Percentiles rank a stretch among this genome's conserved stretches.
Conservation (phyloP, 2,797 vertebrate species). For the Diceros bicornis region DNA sequence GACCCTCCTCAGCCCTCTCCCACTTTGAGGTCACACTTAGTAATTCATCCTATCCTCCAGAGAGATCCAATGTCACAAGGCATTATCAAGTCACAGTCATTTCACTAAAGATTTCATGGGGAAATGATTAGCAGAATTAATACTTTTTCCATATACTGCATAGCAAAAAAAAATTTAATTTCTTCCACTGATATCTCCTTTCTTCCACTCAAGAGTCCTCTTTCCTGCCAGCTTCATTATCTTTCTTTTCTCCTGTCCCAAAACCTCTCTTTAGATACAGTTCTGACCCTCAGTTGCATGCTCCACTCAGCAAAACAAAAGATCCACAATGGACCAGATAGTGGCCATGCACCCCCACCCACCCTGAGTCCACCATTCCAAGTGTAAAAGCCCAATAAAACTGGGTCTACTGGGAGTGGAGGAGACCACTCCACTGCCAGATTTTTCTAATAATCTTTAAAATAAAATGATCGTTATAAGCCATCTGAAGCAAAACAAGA, state of each 20-base stretch:
- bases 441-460: background rate
- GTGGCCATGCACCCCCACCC: background rate
- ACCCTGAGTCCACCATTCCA: background rate
- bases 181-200: background rate
- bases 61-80: background rate
- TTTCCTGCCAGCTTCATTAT: background rate
- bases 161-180: background rate
- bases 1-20: background rate
- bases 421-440: background rate
- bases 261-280: background rate
- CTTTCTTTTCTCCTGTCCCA: background rate
- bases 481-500: background rate
- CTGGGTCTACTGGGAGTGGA: no score
- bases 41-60: background rate
- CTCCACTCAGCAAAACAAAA: background rate
- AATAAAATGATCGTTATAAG: background rate
- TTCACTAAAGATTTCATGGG: background rate
- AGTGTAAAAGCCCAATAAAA: background rate
- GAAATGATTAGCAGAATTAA: background rate
- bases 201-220: background rate
- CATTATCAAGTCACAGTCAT: background rate
- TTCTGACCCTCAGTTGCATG: background rate
- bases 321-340: background rate
- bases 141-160: background rate
- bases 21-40: background rate